These are phyloP conservation scores for Prosapia bicincta DNA, from an alignment of 2,888 invertebrate genomes.

Conservation along the genomic window DNA sequence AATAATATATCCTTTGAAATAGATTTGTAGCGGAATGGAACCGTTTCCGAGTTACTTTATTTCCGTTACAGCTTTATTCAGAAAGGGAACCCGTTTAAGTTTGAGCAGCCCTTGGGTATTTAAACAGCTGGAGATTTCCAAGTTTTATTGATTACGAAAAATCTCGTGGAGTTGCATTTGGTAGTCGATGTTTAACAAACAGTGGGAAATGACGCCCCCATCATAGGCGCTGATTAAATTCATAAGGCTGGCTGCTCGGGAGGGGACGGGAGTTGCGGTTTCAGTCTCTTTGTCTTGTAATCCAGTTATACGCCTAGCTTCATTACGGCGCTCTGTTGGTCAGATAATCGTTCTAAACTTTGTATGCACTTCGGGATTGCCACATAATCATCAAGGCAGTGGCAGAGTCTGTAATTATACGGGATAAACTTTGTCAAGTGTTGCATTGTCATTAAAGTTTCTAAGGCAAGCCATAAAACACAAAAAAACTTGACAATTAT, in stretches of 20 bases:
- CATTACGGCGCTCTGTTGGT: background rate
- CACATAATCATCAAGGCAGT: background rate
- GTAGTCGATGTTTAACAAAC: background rate
- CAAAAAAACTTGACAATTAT: too few species aligned
- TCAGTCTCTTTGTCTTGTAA: background rate
- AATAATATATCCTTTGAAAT: too few species aligned
- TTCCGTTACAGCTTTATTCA: too few species aligned
- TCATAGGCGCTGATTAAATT: slow-evolving; percentile 15
- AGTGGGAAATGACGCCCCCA: background rate
- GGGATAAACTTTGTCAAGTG: too few species aligned
- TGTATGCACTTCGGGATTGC: background rate
- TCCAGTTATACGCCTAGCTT: background rate
- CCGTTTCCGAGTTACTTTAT: too few species aligned
- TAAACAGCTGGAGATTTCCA: background rate
- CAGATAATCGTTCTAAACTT: background rate
- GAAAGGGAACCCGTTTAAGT: too few species aligned
- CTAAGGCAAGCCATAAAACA: too few species aligned
- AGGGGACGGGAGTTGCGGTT: background rate
- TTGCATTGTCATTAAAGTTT: too few species aligned
- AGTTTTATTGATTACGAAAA: background rate
- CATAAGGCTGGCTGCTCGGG: slow-evolving; percentile 13
- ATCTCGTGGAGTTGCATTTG: background rate
- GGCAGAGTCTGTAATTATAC: background rate
- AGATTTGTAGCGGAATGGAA: too few species aligned
- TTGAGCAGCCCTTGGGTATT: too few species aligned